Conservation (phyloP, 1,140 invertebrate species). For the Drosophila varians region DNA sequence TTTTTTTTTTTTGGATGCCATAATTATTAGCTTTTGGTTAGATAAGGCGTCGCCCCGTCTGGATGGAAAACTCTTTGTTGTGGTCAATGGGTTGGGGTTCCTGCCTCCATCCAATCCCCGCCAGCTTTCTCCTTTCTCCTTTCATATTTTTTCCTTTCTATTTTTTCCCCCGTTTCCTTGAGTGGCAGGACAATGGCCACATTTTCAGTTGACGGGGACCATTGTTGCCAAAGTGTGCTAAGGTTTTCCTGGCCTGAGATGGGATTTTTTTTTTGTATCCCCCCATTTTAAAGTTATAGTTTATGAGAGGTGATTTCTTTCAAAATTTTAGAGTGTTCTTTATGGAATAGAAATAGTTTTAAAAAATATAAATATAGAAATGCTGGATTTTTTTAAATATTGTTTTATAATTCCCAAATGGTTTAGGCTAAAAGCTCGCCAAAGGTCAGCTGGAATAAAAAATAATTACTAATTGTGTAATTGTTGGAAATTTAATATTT, state of each 20-base stretch:
- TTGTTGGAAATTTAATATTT: neutral
- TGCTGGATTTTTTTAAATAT: too few species aligned
- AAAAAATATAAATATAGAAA: too few species aligned
- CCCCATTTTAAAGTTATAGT: neutral
- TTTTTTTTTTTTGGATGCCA: slow-evolving; percentile 34
- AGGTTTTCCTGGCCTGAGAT: slow-evolving; percentile 6
- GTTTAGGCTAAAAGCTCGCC: too few species aligned
- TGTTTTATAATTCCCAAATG: too few species aligned
- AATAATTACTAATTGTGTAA: too few species aligned
- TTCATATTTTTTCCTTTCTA: neutral
- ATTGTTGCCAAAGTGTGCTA: neutral
- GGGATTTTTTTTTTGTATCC: slow-evolving; percentile 1
- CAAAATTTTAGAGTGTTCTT: neutral
- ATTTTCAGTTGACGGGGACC: neutral
- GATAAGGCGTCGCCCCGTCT: slow-evolving; percentile 41
- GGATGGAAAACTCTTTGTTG: slow-evolving; percentile 49
- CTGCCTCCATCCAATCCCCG: neutral
- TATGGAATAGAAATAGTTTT: too few species aligned
- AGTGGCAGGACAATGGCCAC: slow-evolving; percentile 24
- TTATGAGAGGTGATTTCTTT: neutral
- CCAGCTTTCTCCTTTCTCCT: neutral
- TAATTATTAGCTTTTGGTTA: slow-evolving; percentile 62
- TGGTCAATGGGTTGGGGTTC: slow-evolving; percentile 24
- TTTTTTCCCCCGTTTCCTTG: neutral
- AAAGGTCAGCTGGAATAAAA: too few species aligned